phyloP scores from a whole-genome alignment of 1,140 invertebrate species.

The Drosophila watanabei region DNA sequence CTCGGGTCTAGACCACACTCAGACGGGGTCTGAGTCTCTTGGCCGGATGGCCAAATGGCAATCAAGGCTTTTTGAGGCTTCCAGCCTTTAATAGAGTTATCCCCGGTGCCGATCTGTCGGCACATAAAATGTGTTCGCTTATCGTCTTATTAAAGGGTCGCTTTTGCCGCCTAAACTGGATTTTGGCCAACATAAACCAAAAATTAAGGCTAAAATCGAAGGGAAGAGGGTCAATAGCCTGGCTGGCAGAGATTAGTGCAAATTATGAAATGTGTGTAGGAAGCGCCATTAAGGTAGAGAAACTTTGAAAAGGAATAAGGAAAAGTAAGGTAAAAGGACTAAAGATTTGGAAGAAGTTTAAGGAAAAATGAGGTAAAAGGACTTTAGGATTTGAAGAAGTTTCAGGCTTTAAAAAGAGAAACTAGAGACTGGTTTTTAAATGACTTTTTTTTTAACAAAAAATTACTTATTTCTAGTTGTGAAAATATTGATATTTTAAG shows the following conservation, averaged over 20 bases:
- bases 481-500: not conserved
- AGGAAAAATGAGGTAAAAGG: not conserved
- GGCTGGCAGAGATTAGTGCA: conserved; percentile 48
- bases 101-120: conserved; percentile 27
- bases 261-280: conserved; percentile 47
- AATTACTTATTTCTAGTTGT: not conserved
- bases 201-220: conserved; percentile 44
- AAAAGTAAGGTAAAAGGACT: too few species aligned
- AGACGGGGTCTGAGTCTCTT: conserved; percentile 4
- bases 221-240: conserved; percentile 37
- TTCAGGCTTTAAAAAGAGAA: not conserved
- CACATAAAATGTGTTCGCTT: conserved; percentile 70
- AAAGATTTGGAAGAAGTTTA: too few species aligned
- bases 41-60: too few species aligned
- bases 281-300: conserved; percentile 38
- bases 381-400: too few species aligned
- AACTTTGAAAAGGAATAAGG: not conserved
- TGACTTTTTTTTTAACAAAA: not conserved
- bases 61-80: not conserved
- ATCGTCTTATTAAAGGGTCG: conserved; percentile 75
- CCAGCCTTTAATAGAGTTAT: conserved; percentile 74
- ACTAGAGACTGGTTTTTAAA: not conserved
- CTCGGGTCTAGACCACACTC: conserved; percentile 37
- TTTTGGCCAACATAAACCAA: conserved; percentile 51
- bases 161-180: conserved; percentile 48